phyloP scores from a whole-genome alignment of 1,140 invertebrate species.

The Drosophila dunni region DNA sequence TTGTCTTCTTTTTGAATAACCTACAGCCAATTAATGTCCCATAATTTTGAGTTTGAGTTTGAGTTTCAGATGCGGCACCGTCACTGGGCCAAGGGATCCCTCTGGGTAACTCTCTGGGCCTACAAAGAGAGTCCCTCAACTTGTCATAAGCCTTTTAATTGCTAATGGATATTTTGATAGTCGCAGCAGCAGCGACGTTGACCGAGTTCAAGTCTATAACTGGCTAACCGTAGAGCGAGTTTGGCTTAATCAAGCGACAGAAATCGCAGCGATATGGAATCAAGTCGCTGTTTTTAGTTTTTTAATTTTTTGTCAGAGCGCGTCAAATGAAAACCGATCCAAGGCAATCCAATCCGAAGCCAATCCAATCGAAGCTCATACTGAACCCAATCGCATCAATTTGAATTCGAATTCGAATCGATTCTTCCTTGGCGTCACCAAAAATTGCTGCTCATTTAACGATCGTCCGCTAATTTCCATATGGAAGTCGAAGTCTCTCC shows the following conservation, averaged over 20 bases:
- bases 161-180: slow-evolving; percentile 81
- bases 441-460: slow-evolving; percentile 75
- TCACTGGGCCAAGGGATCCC: slow-evolving; percentile 28
- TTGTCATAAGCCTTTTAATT: slow-evolving; percentile 78
- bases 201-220: slow-evolving; percentile 10
- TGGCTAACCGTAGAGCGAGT: not conserved
- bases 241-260: slow-evolving; percentile 39
- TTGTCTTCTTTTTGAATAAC: slow-evolving; percentile 38
- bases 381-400: slow-evolving; percentile 15
- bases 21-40: slow-evolving; percentile 79
- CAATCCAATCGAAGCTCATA: slow-evolving; percentile 23
- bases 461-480: slow-evolving; percentile 81
- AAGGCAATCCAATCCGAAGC: slow-evolving; percentile 39
- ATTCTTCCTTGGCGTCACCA: slow-evolving; percentile 57
- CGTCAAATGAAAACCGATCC: slow-evolving; percentile 81
- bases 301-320: slow-evolving; percentile 39
- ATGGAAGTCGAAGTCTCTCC: slow-evolving; percentile 36
- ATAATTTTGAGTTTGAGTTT: slow-evolving; percentile 60
- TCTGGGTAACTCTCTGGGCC: not conserved
- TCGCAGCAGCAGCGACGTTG: not conserved
- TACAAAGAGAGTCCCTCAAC: slow-evolving; percentile 47
- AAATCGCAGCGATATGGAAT: slow-evolving; percentile 56
- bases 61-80: slow-evolving; percentile 38
- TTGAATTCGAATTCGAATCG: slow-evolving; percentile 6
- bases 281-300: slow-evolving; percentile 41